Evolutionary conservation across 2,797 vertebrate genomes (phyloP), one percentile per base, ranked within the genome.

Genomic region (Amblyopsis hoosieri): DNA sequence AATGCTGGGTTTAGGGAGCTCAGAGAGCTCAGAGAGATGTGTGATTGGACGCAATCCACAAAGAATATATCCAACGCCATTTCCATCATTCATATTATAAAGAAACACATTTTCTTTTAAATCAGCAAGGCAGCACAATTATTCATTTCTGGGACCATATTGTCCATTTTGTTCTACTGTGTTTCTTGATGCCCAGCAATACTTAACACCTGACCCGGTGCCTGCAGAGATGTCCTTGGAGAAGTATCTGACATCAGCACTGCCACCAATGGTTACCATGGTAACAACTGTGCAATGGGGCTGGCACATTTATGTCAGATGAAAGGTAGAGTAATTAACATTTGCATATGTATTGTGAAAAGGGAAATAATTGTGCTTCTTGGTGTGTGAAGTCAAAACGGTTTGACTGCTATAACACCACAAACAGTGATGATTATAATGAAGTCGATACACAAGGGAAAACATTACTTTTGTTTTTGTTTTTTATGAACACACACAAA

Each of bases 261-360:
- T 85, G 83, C 84, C 85, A 87, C 77, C 66, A 62, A 55, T 56
- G 68, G 89, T 93, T 85, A 76, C 89, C 85, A 83, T 72, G 71
- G 89, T 84, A 91, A 93, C 90, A 53, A 3, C 67, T 52, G 80
- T 70, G 62, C 74, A 83, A 76, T 74, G 57, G 64, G 71, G 60
- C 69, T 58, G 37, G 59, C 71, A 72, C 71, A 63, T 78, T 82
- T 79, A 83, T 73, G 84, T 52, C 60, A 58, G 78, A 76, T 74
- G 77, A 64, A 69, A 78, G 78, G 76, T 50, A 69, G 80, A 76
- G 84, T 79, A 90, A 91, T 91, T 91, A 91, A 91, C 90, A 88
- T 90, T 86, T 85, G 85, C 79, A 84, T 76, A 45, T 69, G 76
- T 67, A 72, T 78, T 71, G 62, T 65, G 65, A 83, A 46, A 54